These are phyloP conservation scores for Stomorhina lunata DNA, from an alignment of 2,888 invertebrate species.

Conservation along the genomic window DNA sequence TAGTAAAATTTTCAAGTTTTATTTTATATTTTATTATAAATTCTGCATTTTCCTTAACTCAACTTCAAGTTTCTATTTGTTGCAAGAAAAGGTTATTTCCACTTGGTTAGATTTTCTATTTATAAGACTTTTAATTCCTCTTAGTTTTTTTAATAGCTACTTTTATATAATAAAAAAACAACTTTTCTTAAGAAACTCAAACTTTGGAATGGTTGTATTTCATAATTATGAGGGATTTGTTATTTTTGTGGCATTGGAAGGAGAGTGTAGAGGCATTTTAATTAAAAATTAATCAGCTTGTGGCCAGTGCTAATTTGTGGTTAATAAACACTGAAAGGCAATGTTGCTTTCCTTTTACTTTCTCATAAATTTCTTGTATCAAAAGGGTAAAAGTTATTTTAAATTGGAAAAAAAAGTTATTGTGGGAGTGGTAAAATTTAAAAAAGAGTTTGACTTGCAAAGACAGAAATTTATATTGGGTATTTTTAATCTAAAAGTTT, in stretches of 20 bases:
- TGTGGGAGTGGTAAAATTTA: too few relatives aligned
- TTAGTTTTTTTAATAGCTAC: background rate
- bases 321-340: conserved; percentile 47
- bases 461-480: too few relatives aligned
- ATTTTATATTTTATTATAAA: conserved; percentile 39
- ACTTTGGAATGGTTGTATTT: background rate
- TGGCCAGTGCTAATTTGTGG: conserved; percentile 65
- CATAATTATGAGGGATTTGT: conserved; percentile 6
- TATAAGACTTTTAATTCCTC: background rate
- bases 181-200: background rate
- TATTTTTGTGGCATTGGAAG: background rate
- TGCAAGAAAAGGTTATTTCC: conserved; percentile 51
- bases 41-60: conserved; percentile 11
- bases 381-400: too few relatives aligned
- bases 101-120: conserved; percentile 59
- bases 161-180: conserved; percentile 6
- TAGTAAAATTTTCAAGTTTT: conserved; percentile 25
- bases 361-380: too few relatives aligned
- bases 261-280: conserved; percentile 54
- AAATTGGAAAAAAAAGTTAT: too few relatives aligned
- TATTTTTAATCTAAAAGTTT: too few relatives aligned
- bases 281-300: conserved; percentile 69
- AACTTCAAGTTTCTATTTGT: conserved; percentile 43
- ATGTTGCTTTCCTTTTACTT: too few relatives aligned
- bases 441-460: too few relatives aligned